A percentile compares a stretch with the other conserved stretches of the same genome.
These are phyloP conservation scores for Contarinia nasturtii DNA, from an alignment of 1,140 invertebrate genomes.

Conservation along the genomic window DNA sequence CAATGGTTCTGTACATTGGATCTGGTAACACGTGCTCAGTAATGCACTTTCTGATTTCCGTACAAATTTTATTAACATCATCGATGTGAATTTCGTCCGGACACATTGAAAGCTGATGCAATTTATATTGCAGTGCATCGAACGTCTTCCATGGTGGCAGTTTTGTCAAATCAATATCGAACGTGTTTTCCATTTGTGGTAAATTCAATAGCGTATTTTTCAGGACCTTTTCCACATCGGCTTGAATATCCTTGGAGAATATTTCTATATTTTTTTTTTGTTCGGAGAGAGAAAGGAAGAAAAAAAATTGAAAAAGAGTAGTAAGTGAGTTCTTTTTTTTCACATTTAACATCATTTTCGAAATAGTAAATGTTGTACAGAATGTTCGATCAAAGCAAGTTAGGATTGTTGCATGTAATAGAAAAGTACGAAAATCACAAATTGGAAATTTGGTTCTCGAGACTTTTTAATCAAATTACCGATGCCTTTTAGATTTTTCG, in stretches of 20 bases:
- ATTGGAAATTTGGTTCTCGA: background rate
- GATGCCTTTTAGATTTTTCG: conserved; percentile 8
- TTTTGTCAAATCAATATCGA: background rate
- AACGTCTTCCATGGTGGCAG: conserved; percentile 13
- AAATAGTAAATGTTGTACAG: too few relatives aligned
- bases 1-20: background rate
- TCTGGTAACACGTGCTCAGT: conserved; percentile 14
- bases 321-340: background rate
- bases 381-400: too few relatives aligned
- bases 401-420: background rate
- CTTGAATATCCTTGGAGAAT: conserved; percentile 13
- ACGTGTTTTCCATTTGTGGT: background rate
- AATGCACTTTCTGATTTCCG: conserved; percentile 6
- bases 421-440: background rate
- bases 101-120: background rate
- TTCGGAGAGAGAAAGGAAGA: too few relatives aligned
- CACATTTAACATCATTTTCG: too few relatives aligned
- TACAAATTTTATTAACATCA: background rate
- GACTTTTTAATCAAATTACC: background rate
- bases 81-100: background rate
- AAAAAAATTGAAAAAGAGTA: background rate
- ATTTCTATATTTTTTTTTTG: conserved; percentile 15
- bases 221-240: conserved; percentile 1
- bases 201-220: conserved; percentile 1
- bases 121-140: conserved; percentile 8